A percentile compares a stretch with the other conserved stretches of the same genome.
Evolutionary conservation across 35 echinoderm and acorn worm species (phyloP).

Genomic region (Holothuria glaberrima): DNA sequence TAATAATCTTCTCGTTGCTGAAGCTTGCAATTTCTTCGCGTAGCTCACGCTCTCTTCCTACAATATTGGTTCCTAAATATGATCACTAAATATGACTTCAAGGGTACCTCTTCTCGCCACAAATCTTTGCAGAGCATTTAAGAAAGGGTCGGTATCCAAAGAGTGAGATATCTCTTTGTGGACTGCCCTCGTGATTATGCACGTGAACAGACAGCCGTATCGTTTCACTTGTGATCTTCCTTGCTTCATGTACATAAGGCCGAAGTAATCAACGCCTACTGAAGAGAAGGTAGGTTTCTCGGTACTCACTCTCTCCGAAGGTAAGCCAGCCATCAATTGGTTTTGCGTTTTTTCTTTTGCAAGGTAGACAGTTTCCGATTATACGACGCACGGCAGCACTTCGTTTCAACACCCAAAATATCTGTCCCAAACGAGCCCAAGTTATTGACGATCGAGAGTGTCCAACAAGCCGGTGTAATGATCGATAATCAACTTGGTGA

Average conservation of each 20-base stretch:
- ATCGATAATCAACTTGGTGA: slow-evolving; percentile 49
- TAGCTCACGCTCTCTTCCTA: slow-evolving; percentile 41
- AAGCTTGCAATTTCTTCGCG: not conserved
- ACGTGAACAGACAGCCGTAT: no score
- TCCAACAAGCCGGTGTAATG: slow-evolving; percentile 35
- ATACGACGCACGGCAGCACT: not conserved
- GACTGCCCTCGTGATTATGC: no score
- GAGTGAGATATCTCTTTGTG: no score
- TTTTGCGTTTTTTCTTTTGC: not conserved
- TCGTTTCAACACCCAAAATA: slow-evolving; percentile 34
- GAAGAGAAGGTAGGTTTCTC: slow-evolving; percentile 11
- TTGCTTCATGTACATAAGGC: no score
- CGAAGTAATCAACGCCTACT: not conserved
- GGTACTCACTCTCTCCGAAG: not conserved
- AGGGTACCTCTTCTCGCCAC: slow-evolving; percentile 47
- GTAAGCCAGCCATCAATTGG: slow-evolving; percentile 34
- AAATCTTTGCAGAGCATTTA: not conserved
- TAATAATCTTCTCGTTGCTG: not conserved
- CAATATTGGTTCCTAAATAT: slow-evolving; percentile 75
- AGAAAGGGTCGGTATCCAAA: slow-evolving; percentile 5
- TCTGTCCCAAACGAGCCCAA: not conserved
- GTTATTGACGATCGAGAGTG: slow-evolving; percentile 19
- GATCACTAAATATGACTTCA: slow-evolving; percentile 39
- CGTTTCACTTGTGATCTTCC: no score
- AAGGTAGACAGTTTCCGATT: not conserved